Percentiles rank a stretch among this genome's conserved stretches.
Evolutionary conservation across 2,888 invertebrate species (phyloP).

Genomic region (Nasonia oneida): DNA sequence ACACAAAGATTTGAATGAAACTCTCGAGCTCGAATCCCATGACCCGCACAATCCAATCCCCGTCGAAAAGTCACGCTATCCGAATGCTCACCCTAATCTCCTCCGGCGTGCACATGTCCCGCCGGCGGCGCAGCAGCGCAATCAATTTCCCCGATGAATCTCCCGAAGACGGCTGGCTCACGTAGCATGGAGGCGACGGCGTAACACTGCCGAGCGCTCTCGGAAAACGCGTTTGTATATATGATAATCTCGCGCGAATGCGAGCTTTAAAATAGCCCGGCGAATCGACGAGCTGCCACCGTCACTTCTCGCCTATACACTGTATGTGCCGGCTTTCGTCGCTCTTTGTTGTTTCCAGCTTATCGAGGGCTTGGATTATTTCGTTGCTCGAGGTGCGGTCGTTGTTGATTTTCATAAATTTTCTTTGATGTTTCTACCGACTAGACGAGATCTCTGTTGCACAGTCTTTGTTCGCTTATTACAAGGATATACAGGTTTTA

Average conservation of each 20-base stretch:
- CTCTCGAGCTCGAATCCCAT: too few relatives aligned
- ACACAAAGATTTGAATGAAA: too few relatives aligned
- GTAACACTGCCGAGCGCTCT: slow-evolving; percentile 17
- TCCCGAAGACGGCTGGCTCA: not conserved
- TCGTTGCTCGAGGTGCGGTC: not conserved
- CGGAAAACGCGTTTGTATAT: not conserved
- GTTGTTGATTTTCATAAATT: not conserved
- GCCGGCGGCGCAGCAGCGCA: not conserved
- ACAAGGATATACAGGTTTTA: not conserved
- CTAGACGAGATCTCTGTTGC: not conserved
- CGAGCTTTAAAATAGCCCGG: slow-evolving; percentile 51
- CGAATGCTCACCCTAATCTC: slow-evolving; percentile 78
- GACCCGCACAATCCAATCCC: too few relatives aligned
- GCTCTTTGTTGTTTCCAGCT: not conserved
- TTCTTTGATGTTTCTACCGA: not conserved
- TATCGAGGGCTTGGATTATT: not conserved
- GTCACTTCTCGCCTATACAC: not conserved
- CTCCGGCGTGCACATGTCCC: slow-evolving; percentile 80
- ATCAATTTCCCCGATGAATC: not conserved
- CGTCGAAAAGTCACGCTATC: not conserved
- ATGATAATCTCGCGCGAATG: not conserved
- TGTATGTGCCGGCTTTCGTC: too few relatives aligned
- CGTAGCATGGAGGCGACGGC: slow-evolving; percentile 30
- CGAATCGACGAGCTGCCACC: slow-evolving; percentile 21
- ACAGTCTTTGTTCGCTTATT: too few relatives aligned